Conservation (phyloP, 2,888 invertebrate species). For the Pterostichus niger region DNA sequence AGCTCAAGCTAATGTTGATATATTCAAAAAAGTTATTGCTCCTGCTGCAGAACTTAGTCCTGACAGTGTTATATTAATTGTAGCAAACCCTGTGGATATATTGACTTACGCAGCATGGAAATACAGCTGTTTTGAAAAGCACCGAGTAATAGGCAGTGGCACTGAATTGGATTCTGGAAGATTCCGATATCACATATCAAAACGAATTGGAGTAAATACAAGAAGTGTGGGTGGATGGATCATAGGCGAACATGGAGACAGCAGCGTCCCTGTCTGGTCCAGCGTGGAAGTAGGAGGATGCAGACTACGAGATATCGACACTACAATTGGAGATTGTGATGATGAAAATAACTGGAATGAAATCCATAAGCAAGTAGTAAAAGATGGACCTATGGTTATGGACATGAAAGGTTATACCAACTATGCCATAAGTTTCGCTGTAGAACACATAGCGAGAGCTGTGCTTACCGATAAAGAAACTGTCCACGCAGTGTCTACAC, state of each 20-base stretch:
- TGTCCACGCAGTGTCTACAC: slow-evolving; percentile 78
- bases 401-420: slow-evolving; percentile 87
- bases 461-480: slow-evolving; percentile 86
- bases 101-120: slow-evolving; percentile 85
- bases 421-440: slow-evolving; percentile 91
- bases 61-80: slow-evolving; percentile 80
- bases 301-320: slow-evolving; percentile 79
- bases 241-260: slow-evolving; percentile 85
- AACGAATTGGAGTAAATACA: slow-evolving; percentile 80
- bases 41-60: slow-evolving; percentile 81
- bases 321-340: slow-evolving; percentile 78
- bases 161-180: slow-evolving; percentile 83
- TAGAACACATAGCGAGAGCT: slow-evolving; percentile 85
- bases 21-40: slow-evolving; percentile 79
- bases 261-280: slow-evolving; percentile 83
- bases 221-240: slow-evolving; percentile 81
- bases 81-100: slow-evolving; percentile 83
- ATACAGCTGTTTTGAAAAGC: slow-evolving; percentile 81
- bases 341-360: slow-evolving; percentile 88
- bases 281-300: slow-evolving; percentile 82
- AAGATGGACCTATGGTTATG: not conserved
- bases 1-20: slow-evolving; percentile 84
- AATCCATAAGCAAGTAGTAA: slow-evolving; percentile 73
- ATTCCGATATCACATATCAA: slow-evolving; percentile 81
- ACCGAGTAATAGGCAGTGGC: slow-evolving; percentile 80